Evolutionary conservation across 1,140 invertebrate genomes (phyloP).

Genomic region (Nylanderia fulva): DNA sequence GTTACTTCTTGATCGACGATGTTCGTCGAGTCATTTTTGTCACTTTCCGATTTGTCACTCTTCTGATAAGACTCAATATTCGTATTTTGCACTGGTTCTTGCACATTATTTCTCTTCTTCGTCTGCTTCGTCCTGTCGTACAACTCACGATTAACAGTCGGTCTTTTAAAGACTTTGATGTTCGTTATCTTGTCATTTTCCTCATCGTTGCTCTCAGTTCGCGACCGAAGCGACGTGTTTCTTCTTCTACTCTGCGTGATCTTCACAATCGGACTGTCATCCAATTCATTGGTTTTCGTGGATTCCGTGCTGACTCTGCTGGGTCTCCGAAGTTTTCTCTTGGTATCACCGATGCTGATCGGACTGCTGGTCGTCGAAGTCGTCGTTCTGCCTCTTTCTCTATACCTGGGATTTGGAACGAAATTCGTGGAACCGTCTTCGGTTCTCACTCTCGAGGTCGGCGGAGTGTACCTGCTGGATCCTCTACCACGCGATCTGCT

Average conservation of each 20-base stretch:
- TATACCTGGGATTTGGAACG: constrained; percentile 4
- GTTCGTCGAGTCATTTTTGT: constrained; percentile 8
- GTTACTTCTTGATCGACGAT: constrained; percentile 15
- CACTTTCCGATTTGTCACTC: not conserved
- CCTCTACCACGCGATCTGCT: constrained; percentile 76
- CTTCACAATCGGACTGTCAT: constrained; percentile 73
- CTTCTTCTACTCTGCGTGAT: constrained; percentile 62
- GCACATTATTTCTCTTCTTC: constrained; percentile 59
- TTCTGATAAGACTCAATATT: not conserved
- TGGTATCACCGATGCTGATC: not conserved
- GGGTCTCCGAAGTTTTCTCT: constrained; percentile 71
- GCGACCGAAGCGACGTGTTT: constrained; percentile 52
- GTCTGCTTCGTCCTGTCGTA: constrained; percentile 62
- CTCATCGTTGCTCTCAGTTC: constrained; percentile 28
- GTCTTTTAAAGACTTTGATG: constrained; percentile 70
- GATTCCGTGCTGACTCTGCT: constrained; percentile 58
- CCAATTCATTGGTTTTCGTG: constrained; percentile 52
- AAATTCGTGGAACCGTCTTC: constrained; percentile 45
- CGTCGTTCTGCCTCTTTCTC: constrained; percentile 48
- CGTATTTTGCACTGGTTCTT: constrained; percentile 8
- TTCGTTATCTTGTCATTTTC: constrained; percentile 72
- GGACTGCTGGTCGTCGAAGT: constrained; percentile 41
- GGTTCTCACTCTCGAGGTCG: constrained; percentile 31
- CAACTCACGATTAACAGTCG: constrained; percentile 43
- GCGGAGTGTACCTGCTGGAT: constrained; percentile 76